phyloP scores from a whole-genome alignment of 2,113 vertebrate genomes.

The Pluvianellus socialis region DNA sequence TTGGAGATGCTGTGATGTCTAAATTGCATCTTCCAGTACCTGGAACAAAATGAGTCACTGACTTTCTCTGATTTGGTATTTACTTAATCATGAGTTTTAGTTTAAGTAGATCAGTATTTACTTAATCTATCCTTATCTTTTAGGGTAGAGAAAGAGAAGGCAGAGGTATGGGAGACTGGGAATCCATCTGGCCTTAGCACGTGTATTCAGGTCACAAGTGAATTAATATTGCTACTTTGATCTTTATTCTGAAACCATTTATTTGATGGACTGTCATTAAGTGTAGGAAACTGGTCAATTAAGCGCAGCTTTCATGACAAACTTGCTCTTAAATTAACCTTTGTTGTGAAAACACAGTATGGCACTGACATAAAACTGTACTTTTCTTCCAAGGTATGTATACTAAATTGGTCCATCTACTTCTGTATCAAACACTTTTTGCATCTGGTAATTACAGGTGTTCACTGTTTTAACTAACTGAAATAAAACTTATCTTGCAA shows the following conservation, averaged over 20 bases:
- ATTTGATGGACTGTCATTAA: not conserved
- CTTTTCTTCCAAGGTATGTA: not conserved
- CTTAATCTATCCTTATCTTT: not conserved
- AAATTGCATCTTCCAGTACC: not conserved
- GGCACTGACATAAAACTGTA: not conserved
- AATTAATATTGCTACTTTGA: not conserved
- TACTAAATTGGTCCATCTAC: not conserved
- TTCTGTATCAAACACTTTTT: constrained; percentile 1
- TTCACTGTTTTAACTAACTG: not conserved
- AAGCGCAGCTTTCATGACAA: not conserved
- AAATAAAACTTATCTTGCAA: constrained; percentile 32
- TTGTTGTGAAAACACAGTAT: not conserved
- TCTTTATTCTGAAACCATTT: not conserved
- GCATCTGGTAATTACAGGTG: not conserved
- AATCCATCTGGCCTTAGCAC: not conserved
- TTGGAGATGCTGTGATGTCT: not conserved
- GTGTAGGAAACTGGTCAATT: not conserved
- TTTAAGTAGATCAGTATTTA: too few species aligned
- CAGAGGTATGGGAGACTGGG: not conserved
- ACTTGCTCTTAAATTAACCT: not conserved
- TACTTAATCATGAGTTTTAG: not conserved
- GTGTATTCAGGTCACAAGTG: not conserved
- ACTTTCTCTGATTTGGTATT: not conserved
- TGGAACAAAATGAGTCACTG: not conserved
- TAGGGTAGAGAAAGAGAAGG: not conserved